Percentiles rank a stretch among this genome's conserved stretches.
Conservation (phyloP, 2,797 vertebrate genomes). For the Mastacembelus armatus region DNA sequence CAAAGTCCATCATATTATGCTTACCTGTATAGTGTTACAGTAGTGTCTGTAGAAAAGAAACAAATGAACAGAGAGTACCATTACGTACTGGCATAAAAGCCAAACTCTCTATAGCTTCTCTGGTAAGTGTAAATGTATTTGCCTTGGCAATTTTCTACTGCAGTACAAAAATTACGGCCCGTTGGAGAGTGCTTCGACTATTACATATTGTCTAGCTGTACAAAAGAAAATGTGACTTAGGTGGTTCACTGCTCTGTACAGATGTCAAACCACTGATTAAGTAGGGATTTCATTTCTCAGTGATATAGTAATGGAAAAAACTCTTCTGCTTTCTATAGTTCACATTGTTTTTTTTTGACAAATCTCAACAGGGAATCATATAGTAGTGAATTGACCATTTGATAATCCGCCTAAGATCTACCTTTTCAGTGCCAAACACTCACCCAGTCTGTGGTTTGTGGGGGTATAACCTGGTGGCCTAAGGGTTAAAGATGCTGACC, state of each 20-base stretch:
- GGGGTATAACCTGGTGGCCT: background rate
- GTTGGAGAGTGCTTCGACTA: background rate
- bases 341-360: background rate
- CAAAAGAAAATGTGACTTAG: background rate
- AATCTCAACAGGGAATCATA: background rate
- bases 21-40: background rate
- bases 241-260: too few species aligned
- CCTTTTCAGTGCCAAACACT: background rate
- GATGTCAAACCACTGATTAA: too few species aligned
- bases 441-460: background rate
- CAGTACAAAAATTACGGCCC: background rate
- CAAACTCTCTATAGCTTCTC: background rate
- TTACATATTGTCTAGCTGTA: constrained; percentile 8
- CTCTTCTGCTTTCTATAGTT: background rate
- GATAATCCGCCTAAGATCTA: background rate
- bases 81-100: constrained; percentile 11
- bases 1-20: background rate
- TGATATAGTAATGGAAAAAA: background rate
- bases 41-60: background rate
- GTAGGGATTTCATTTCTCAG: background rate
- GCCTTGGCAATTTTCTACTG: background rate
- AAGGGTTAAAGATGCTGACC: too few species aligned
- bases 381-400: background rate
- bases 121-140: background rate
- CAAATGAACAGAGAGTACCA: background rate